Evolutionary conservation across 2,888 invertebrate species (phyloP).

Genomic region (Bombyx huttoni): DNA sequence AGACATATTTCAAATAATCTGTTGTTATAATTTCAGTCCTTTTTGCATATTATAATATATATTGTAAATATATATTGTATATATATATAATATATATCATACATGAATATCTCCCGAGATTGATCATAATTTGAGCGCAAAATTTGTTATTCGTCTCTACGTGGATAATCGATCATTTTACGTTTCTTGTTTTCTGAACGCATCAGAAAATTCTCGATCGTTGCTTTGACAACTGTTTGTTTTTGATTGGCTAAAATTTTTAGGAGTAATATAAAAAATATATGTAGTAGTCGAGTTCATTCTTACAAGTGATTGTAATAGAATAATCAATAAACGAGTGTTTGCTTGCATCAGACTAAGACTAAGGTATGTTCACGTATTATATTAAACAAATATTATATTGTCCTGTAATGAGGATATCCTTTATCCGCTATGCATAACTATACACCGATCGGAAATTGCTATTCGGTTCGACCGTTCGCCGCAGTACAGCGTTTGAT

Average conservation of each 20-base stretch:
- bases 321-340: not conserved
- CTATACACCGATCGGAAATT: not conserved
- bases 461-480: not conserved
- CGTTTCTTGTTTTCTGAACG: slow-evolving; percentile 20
- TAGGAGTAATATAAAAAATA: too few species aligned
- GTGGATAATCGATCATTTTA: not conserved
- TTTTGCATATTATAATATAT: too few species aligned
- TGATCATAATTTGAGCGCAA: too few species aligned
- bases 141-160: too few species aligned
- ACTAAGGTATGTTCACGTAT: not conserved
- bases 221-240: slow-evolving; percentile 59
- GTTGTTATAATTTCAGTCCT: too few species aligned
- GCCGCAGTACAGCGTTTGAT: not conserved
- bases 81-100: too few species aligned
- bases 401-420: slow-evolving; percentile 48
- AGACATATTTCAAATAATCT: too few species aligned
- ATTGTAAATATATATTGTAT: too few species aligned
- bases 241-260: slow-evolving; percentile 52
- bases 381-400: not conserved
- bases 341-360: not conserved
- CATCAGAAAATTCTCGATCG: slow-evolving; percentile 35
- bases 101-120: not conserved
- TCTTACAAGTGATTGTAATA: not conserved
- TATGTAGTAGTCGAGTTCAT: too few species aligned
- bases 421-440: slow-evolving; percentile 41